Evolutionary conservation across 2,888 invertebrate genomes (phyloP).

Genomic region (Sesia bembeciformis): DNA sequence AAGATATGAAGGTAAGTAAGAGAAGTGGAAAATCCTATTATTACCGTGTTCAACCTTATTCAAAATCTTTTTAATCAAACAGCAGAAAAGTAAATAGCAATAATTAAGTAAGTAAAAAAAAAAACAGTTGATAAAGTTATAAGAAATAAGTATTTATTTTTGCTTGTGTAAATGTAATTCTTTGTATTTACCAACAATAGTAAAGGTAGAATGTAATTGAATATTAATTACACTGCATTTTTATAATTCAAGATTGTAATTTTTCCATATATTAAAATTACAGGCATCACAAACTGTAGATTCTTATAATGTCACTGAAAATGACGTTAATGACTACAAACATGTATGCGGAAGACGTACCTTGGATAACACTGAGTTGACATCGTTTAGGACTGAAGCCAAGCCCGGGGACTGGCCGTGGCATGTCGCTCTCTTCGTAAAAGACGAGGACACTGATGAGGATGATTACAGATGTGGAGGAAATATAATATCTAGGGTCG

Average conservation of each 20-base stretch:
- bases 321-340: slow-evolving; percentile 16
- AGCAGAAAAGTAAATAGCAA: too few species aligned
- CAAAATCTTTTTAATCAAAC: too few species aligned
- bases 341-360: slow-evolving; percentile 51
- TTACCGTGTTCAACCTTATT: too few species aligned
- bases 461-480: slow-evolving; percentile 51
- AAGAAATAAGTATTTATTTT: too few species aligned
- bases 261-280: slow-evolving; percentile 6
- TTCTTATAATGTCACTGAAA: slow-evolving; percentile 28
- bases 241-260: too few species aligned
- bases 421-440: slow-evolving; percentile 53
- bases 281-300: slow-evolving; percentile 32
- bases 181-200: too few species aligned
- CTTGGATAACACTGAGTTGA: slow-evolving; percentile 44
- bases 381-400: slow-evolving; percentile 41
- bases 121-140: too few species aligned
- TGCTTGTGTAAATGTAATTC: too few species aligned
- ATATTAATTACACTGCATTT: too few species aligned
- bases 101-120: too few species aligned
- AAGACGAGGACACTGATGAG: slow-evolving; percentile 12
- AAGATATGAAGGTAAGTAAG: slow-evolving; percentile 40
- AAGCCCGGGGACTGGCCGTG: slow-evolving; percentile 61
- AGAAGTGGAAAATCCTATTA: background rate
- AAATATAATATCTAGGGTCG: slow-evolving; percentile 50
- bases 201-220: too few species aligned